Evolutionary conservation across 2,113 vertebrate species (phyloP).

Genomic region (Alaudala cheleensis): DNA sequence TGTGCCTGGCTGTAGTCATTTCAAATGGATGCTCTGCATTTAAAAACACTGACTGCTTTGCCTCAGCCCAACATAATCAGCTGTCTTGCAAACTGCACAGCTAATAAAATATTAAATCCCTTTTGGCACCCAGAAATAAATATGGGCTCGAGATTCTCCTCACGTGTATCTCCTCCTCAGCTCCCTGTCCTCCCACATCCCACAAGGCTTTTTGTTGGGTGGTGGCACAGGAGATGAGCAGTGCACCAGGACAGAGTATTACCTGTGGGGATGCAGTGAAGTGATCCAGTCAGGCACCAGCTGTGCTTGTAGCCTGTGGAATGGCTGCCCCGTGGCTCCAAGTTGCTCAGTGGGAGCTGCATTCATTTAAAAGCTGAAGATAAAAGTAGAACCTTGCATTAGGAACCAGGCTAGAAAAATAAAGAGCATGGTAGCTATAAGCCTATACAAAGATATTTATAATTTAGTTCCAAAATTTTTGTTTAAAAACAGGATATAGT

Average conservation of each 20-base stretch:
- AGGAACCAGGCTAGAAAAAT: not conserved
- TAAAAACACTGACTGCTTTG: not conserved
- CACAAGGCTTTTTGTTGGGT: not conserved
- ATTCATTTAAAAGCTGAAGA: not conserved
- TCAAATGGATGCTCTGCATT: not conserved
- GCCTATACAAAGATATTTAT: not conserved
- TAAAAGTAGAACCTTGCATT: not conserved
- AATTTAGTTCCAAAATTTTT: not conserved
- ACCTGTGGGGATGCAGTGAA: not conserved
- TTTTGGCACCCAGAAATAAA: constrained; percentile 29
- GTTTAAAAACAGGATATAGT: not conserved
- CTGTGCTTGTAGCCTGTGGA: not conserved
- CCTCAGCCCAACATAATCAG: not conserved
- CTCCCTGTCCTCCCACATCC: not conserved
- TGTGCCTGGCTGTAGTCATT: not conserved
- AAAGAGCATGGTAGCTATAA: not conserved
- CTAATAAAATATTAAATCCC: not conserved
- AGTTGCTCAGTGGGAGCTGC: not conserved
- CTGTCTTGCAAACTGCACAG: not conserved
- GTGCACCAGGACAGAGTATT: not conserved
- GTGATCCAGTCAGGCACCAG: not conserved
- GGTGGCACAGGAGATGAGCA: accelerated
- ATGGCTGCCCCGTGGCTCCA: not conserved
- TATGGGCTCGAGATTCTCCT: accelerated
- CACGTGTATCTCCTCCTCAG: not conserved